These are phyloP conservation scores for Xenops minutus DNA, from an alignment of 2,797 vertebrate genomes.

Conservation along the genomic window DNA sequence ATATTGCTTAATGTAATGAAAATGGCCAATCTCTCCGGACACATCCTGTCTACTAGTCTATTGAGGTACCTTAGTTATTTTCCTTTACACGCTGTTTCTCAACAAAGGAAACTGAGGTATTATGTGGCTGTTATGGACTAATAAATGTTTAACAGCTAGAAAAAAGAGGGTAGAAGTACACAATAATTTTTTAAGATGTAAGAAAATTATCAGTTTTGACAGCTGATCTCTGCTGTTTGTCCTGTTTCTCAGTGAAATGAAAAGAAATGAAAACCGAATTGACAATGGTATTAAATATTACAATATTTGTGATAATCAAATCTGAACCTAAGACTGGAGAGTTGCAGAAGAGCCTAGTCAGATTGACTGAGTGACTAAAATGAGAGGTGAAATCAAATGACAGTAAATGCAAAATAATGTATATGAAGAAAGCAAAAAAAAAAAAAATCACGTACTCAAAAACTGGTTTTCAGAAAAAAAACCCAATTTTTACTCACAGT, in stretches of 20 bases:
- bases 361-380: neutral
- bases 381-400: neutral
- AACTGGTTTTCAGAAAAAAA: fast-evolving
- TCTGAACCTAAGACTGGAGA: neutral
- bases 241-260: neutral
- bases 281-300: neutral
- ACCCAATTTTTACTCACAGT: neutral
- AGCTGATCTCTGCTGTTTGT: neutral
- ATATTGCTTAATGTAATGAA: neutral
- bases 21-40: neutral
- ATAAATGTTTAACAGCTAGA: neutral
- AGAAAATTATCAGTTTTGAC: neutral
- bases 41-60: neutral
- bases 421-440: neutral
- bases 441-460: neutral
- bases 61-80: neutral
- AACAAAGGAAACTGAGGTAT: neutral
- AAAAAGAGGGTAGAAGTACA: neutral
- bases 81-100: neutral
- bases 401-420: neutral
- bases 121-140: neutral
- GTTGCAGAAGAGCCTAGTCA: neutral
- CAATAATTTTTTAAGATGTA: neutral
- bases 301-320: neutral
- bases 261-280: neutral